Conservation (phyloP, 2,113 vertebrate species). For the Neoarius graeffei region DNA sequence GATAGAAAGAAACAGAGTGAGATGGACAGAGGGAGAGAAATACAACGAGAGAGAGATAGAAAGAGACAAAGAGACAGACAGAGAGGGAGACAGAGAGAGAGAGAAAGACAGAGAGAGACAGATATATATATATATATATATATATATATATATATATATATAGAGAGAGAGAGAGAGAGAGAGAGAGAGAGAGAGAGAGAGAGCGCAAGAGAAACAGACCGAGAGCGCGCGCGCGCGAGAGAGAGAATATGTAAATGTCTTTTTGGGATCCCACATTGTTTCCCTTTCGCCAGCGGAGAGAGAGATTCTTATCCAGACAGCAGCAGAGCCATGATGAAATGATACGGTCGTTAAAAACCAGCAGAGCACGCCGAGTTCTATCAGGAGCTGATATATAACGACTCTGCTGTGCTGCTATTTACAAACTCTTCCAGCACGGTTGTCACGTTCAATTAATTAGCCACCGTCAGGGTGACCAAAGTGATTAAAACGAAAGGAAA, state of each 20-base stretch:
- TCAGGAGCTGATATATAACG: constrained; percentile 57
- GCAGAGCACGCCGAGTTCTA: constrained; percentile 42
- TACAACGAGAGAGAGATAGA: accelerated
- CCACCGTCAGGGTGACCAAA: constrained; percentile 66
- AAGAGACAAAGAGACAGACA: too few species aligned
- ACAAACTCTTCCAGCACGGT: constrained; percentile 64
- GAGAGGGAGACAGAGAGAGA: too few species aligned
- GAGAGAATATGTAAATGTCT: constrained; percentile 50
- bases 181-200: too few species aligned
- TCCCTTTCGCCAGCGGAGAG: constrained; percentile 55
- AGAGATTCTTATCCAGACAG: constrained; percentile 62
- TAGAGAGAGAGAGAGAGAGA: too few species aligned
- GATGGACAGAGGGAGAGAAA: accelerated
- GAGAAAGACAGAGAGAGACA: too few species aligned
- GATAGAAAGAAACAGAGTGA: too few species aligned
- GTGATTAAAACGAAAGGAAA: constrained; percentile 65
- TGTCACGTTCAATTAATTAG: constrained; percentile 73
- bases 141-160: too few species aligned
- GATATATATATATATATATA: too few species aligned
- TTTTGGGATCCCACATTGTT: constrained; percentile 57
- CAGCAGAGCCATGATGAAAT: constrained; percentile 66
- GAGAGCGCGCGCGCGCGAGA: neutral
- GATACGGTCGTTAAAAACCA: constrained; percentile 68
- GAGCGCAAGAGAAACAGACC: too few species aligned
- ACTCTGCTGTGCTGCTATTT: constrained; percentile 65